phyloP scores from a whole-genome alignment of 2,113 vertebrate genomes.

The Eptesicus fuscus region DNA sequence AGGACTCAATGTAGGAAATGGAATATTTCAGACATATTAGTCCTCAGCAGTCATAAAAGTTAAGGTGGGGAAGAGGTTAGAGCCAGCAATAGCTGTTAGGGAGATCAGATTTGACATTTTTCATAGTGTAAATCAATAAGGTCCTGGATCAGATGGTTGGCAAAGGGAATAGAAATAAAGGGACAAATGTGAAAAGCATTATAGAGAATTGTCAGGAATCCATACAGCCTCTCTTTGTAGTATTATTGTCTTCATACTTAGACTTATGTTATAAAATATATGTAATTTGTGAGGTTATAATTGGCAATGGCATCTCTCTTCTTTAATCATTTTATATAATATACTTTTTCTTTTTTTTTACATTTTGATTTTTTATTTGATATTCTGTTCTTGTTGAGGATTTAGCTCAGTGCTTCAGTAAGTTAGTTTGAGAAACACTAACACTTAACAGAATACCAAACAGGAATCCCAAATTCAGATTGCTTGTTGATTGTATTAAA shows the following conservation, averaged over 20 bases:
- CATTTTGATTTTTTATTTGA: slow-evolving; percentile 49
- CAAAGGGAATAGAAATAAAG: not conserved
- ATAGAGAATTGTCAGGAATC: not conserved
- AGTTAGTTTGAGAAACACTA: slow-evolving; percentile 54
- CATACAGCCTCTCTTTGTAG: not conserved
- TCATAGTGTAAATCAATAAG: not conserved
- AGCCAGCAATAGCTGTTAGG: not conserved
- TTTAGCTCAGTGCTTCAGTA: slow-evolving; percentile 24
- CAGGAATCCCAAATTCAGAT: slow-evolving; percentile 21
- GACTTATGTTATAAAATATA: not conserved
- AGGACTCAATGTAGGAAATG: not conserved
- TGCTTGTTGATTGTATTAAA: not conserved
- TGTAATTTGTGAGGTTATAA: slow-evolving; percentile 26
- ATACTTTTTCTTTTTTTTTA: not conserved
- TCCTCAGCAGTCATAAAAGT: not conserved
- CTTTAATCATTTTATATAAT: slow-evolving; percentile 41
- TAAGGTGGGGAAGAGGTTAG: not conserved
- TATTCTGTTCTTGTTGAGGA: slow-evolving; percentile 37
- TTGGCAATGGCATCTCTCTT: not conserved
- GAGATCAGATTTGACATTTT: not conserved
- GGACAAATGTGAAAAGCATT: not conserved
- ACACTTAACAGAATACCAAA: slow-evolving; percentile 36
- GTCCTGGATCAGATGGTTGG: not conserved
- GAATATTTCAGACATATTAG: not conserved
- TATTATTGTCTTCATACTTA: not conserved